Evolutionary conservation across 2,888 invertebrate species (phyloP), one percentile per base, ranked within the genome.

Genomic region (Pycnomerus fuliginosus): DNA sequence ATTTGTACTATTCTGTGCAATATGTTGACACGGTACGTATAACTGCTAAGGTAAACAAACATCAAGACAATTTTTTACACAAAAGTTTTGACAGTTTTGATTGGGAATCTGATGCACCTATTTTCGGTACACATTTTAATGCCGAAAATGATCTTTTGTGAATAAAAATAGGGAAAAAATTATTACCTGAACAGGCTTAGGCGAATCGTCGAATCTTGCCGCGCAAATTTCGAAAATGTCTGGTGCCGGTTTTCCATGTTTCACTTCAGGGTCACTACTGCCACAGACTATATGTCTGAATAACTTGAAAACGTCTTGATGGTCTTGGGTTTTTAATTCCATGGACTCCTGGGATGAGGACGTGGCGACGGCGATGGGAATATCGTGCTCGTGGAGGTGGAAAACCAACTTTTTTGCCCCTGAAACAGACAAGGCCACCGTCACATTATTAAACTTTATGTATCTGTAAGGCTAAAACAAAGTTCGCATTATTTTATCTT

Each of bases 331-430:
- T 60, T 82, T 82, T 12, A 81, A 55, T 3, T 76, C 74, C 64
- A 76, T 82, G 30, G 79, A 75, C 13, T 74, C 71, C 35, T 70
- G 65, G 28, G 79, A 76, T 3, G 84, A 82, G 25, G 85, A 85
- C 1, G 85, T 85, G 2, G 85, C 86, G 33, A 87, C 72, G 2
- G 83, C 84, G 29, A 85, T 79, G 1, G 85, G 85, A 52, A 87
- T 69, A 10, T 76, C 74, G 49, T 82, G 71, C 12, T 74, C 70
- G 54, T 79, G 72, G 3, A 87, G 69, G 63, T 87, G 84, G 14
- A 70, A 63, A n/a, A 86, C 73, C 23, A 85, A 67, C 55, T 69
- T 71, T 48, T 78, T 78, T 4, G 45, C 45, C 13, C 53, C 45
- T 44, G 7, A 13, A 24, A 20, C 4, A 20, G 20, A 20, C n/a